Evolutionary conservation across 2,797 vertebrate species (phyloP).

Genomic region (Myotis findleyi): DNA sequence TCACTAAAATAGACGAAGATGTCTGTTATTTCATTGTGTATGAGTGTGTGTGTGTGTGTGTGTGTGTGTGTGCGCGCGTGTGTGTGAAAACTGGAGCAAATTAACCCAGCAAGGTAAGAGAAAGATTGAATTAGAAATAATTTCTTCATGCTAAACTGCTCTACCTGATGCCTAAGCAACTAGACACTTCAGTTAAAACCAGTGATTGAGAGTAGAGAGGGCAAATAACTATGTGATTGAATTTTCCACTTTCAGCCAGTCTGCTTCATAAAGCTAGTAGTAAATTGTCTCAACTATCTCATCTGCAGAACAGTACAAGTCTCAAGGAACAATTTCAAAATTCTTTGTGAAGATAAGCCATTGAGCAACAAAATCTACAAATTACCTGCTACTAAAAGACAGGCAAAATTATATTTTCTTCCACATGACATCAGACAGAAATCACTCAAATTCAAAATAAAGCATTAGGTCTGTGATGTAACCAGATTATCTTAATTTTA

Average conservation of each 20-base stretch:
- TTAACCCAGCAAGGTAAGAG: neutral
- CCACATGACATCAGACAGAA: constrained; percentile 66
- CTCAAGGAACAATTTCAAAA: constrained; percentile 37
- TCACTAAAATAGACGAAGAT: constrained; percentile 34
- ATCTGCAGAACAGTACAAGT: constrained; percentile 27
- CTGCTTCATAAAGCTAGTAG: neutral
- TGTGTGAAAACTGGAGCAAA: neutral
- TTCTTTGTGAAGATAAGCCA: constrained; percentile 56
- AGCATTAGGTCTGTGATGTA: constrained; percentile 40
- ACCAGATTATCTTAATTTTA: constrained; percentile 66
- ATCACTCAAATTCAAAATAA: constrained; percentile 72
- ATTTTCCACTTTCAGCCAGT: constrained; percentile 45
- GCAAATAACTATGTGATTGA: neutral
- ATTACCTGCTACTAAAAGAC: constrained; percentile 51
- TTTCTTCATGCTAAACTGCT: constrained; percentile 34
- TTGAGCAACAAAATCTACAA: constrained; percentile 63
- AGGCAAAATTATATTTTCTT: constrained; percentile 71
- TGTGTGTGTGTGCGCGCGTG: neutral
- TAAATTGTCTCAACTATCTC: constrained; percentile 48
- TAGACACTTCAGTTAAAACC: neutral
- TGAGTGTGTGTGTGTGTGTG: neutral
- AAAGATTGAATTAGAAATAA: neutral
- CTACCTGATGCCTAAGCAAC: neutral
- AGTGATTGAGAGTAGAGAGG: neutral
- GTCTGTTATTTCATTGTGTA: neutral